Evolutionary conservation across 2,888 invertebrate species (phyloP).

Genomic region (Lithophane leautieri): DNA sequence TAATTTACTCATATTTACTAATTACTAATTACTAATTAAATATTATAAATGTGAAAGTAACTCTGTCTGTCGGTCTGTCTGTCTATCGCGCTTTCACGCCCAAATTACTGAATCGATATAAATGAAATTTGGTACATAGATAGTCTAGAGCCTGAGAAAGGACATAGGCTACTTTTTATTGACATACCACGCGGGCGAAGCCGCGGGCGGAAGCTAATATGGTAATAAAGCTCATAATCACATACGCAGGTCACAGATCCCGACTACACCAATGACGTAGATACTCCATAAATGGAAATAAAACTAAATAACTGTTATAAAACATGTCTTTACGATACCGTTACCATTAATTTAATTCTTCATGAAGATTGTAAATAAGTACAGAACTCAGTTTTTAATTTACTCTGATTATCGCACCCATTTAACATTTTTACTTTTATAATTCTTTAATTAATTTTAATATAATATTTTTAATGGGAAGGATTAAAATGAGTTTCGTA

Average conservation of each 20-base stretch:
- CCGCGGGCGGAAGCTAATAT: too few relatives aligned
- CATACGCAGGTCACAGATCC: neutral
- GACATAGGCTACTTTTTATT: too few relatives aligned
- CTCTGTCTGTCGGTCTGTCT: too few relatives aligned
- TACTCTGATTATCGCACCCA: constrained; percentile 17
- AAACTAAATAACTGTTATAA: constrained; percentile 19
- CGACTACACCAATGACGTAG: neutral
- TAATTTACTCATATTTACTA: too few relatives aligned
- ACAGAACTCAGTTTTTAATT: constrained; percentile 13
- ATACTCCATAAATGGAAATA: neutral
- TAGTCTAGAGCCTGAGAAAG: too few relatives aligned
- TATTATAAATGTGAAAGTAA: too few relatives aligned
- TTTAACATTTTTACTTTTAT: constrained; percentile 16
- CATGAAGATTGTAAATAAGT: constrained; percentile 22
- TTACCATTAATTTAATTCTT: constrained; percentile 37
- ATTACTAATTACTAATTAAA: too few relatives aligned
- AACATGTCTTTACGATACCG: constrained; percentile 9
- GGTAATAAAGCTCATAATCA: constrained; percentile 4
- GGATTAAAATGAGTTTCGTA: neutral
- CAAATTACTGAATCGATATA: too few relatives aligned
- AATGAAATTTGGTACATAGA: too few relatives aligned
- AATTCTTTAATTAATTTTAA: constrained; percentile 48
- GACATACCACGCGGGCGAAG: too few relatives aligned
- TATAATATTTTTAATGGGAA: constrained; percentile 27
- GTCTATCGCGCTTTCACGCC: too few relatives aligned